phyloP scores from a whole-genome alignment of 23 tunicate genomes.

The Trididemnum nubilum region DNA sequence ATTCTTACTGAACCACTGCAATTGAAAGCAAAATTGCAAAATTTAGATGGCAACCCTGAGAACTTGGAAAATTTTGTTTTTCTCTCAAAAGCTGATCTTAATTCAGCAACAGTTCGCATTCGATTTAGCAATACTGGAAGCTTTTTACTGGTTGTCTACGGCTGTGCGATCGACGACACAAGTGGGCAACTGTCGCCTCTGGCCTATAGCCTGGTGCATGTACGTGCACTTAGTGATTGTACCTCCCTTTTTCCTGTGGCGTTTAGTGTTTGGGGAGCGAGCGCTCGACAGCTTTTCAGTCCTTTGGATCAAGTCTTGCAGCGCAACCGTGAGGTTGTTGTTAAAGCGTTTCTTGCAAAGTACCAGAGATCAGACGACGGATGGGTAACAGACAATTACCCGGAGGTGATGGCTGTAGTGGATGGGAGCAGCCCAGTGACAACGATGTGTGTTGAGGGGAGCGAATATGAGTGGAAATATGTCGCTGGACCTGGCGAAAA shows the following conservation, averaged over 20 bases:
- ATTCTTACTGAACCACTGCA: neutral
- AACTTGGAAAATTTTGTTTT: constrained; percentile 24
- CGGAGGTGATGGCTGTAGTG: constrained; percentile 39
- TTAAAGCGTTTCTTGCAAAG: constrained; percentile 31
- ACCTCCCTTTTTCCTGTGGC: constrained; percentile 11
- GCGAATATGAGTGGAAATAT: constrained; percentile 60
- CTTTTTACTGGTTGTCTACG: constrained; percentile 44
- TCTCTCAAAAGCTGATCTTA: constrained; percentile 8
- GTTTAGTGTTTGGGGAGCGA: constrained; percentile 43
- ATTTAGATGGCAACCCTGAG: neutral
- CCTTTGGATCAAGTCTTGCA: constrained; percentile 28
- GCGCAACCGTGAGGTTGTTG: constrained; percentile 11
- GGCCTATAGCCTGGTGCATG: constrained; percentile 25
- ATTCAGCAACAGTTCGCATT: neutral
- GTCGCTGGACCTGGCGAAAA: constrained; percentile 68
- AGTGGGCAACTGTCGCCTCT: constrained; percentile 45
- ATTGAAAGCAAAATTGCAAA: constrained; percentile 30
- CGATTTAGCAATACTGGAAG: constrained; percentile 38
- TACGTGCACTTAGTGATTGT: constrained; percentile 23
- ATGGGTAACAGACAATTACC: constrained; percentile 6
- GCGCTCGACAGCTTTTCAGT: constrained; percentile 22
- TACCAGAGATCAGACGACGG: neutral
- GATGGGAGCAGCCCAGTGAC: constrained; percentile 32
- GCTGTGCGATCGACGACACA: neutral
- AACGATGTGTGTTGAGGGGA: neutral